phyloP scores from a whole-genome alignment of 2,113 vertebrate species.

The Atlantisia rogersi region DNA sequence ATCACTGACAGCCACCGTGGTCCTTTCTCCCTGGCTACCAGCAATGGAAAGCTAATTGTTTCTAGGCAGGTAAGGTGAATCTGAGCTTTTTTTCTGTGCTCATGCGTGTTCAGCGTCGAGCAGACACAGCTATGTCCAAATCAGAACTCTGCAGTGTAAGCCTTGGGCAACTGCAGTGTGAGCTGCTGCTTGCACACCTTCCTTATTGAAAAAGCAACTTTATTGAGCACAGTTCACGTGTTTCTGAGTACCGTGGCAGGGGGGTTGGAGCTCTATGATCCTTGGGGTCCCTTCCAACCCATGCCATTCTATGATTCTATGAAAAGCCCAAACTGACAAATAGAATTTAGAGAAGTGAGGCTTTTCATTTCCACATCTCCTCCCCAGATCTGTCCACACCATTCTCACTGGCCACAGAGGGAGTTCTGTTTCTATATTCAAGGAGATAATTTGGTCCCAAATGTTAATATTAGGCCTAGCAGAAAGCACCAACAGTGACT shows the following conservation, averaged over 20 bases:
- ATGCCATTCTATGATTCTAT: neutral
- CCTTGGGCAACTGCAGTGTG: neutral
- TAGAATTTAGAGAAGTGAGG: neutral
- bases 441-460: neutral
- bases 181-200: neutral
- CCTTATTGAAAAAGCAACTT: neutral
- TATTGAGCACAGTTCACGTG: neutral
- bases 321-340: slow-evolving; percentile 12
- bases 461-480: neutral
- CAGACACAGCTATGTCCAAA: neutral
- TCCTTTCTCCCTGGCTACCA: neutral
- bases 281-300: too few relatives aligned
- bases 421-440: neutral
- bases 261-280: too few relatives aligned
- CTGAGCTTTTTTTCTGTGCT: neutral
- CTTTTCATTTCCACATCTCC: neutral
- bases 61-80: neutral
- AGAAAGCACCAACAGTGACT: neutral
- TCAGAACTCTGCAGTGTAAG: neutral
- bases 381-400: neutral
- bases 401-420: neutral
- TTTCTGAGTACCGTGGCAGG: neutral
- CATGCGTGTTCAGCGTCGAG: neutral
- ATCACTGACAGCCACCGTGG: neutral
- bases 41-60: neutral